These are phyloP conservation scores for Parotocinclus haroldoi DNA, from an alignment of 2,797 vertebrate genomes.

Conservation along the genomic window DNA sequence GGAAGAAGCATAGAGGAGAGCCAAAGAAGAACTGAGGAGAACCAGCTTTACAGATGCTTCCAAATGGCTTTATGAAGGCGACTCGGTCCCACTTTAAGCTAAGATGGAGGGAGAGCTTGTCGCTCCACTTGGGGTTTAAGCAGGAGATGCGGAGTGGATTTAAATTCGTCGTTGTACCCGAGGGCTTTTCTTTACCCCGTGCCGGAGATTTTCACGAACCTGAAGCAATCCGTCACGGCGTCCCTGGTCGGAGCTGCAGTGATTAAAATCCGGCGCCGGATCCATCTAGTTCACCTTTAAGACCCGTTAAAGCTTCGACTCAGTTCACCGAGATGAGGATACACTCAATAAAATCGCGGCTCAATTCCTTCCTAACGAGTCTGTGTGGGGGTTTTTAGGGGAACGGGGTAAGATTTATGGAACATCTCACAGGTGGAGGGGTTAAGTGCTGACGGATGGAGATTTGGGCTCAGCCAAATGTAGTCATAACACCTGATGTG, in stretches of 20 bases:
- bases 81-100: too few relatives aligned
- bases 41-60: too few relatives aligned
- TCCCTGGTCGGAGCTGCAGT: constrained; percentile 26
- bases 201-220: background rate
- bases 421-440: constrained; percentile 7
- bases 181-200: too few relatives aligned
- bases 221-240: constrained; percentile 46
- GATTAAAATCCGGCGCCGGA: constrained; percentile 29
- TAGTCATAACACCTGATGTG: constrained; percentile 12
- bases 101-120: too few relatives aligned
- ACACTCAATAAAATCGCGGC: constrained; percentile 43
- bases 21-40: too few relatives aligned
- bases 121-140: too few relatives aligned
- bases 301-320: constrained; percentile 8
- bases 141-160: too few relatives aligned
- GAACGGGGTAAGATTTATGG: constrained; percentile 44
- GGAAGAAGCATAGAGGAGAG: too few relatives aligned
- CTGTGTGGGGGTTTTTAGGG: constrained; percentile 26
- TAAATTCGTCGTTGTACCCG: too few relatives aligned
- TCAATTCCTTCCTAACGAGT: constrained; percentile 50
- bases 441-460: constrained; percentile 31
- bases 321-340: constrained; percentile 10
- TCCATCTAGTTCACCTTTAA: constrained; percentile 25
- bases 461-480: constrained; percentile 21
- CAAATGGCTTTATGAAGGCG: too few relatives aligned